phyloP scores from a whole-genome alignment of 2,113 vertebrate genomes.

The Megaceryle maxima region DNA sequence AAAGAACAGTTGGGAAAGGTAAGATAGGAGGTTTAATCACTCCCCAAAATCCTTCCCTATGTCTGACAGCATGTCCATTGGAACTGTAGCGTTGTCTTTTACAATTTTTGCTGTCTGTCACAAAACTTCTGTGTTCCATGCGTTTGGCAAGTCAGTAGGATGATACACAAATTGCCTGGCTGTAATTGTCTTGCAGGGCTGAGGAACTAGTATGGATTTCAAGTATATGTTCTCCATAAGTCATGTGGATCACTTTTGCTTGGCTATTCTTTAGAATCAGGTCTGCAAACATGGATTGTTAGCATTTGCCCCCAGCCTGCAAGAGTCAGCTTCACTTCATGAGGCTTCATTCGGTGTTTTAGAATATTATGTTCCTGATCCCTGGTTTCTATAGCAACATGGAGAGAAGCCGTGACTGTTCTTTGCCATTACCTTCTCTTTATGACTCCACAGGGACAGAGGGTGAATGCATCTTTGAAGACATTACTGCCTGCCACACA shows the following conservation, averaged over 20 bases:
- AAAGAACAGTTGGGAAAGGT: slow-evolving; percentile 89
- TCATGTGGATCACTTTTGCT: background rate
- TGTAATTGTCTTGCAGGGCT: background rate
- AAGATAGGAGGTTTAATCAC: background rate
- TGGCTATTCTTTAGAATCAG: background rate
- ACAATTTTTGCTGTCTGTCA: background rate
- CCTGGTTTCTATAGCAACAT: slow-evolving; percentile 88
- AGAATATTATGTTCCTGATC: slow-evolving; percentile 91
- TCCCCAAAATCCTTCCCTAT: background rate
- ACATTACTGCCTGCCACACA: background rate
- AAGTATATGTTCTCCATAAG: background rate
- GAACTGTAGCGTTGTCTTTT: background rate
- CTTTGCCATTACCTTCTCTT: slow-evolving; percentile 21
- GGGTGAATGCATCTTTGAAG: background rate
- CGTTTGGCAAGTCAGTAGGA: rapidly evolving
- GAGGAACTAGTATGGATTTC: background rate
- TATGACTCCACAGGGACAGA: background rate
- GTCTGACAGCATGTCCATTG: background rate
- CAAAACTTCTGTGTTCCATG: background rate
- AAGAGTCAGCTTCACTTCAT: background rate
- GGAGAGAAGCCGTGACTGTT: slow-evolving; percentile 44
- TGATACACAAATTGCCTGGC: background rate
- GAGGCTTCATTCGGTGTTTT: background rate
- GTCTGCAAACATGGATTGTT: background rate
- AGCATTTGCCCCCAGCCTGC: background rate